Evolutionary conservation across 2,888 invertebrate species (phyloP), one percentile per base, ranked within the genome.

Genomic region (Dorcus parallelipipedus): DNA sequence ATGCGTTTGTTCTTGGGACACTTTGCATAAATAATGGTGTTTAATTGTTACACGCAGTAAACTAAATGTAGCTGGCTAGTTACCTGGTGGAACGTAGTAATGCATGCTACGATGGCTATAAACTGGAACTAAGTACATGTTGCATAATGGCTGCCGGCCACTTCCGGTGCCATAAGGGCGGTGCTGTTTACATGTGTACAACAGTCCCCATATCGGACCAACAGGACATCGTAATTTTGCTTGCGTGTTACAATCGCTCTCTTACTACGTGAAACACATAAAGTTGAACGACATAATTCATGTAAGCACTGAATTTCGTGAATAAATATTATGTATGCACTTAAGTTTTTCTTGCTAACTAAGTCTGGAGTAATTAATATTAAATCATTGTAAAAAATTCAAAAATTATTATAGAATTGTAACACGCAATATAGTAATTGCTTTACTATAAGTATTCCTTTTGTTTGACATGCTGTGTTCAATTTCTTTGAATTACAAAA

Each of bases 141-240:
- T 59, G 59, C 53, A 56, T 64, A 64, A 66, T 66, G 64, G 66
- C 64, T 61, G 62, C 63, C 56, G 56, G 64, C 56, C 59, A 66
- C 61, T 66, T 65, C 66, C 65, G 65, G 58, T 63, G 58, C 60
- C 52, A 59, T 52, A 63, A 62, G 62, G 67, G 67, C 63, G 65
- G 65, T 54, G 52, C 64, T 66, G 64, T 67, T 66, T 64, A 67
- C 67, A 67, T 55, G 67, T 67, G 67, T 67, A 56, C 52, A 61
- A 58, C 56, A 60, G 60, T 59, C 66, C 63, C 62, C 62, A 52
- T 61, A 64, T 58, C 56, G 58, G 59, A 57, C 61, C 57, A 56
- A 60, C 62, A 59, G 59, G 61, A 61, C 57, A 62, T 60, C 58
- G 60, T 61, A 66, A 66, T 63, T 63, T 52, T 57, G 60, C 58